Base-by-base conservation (phyloP, 2,113 vertebrate genomes). In the Chloebia gouldiae region DNA sequence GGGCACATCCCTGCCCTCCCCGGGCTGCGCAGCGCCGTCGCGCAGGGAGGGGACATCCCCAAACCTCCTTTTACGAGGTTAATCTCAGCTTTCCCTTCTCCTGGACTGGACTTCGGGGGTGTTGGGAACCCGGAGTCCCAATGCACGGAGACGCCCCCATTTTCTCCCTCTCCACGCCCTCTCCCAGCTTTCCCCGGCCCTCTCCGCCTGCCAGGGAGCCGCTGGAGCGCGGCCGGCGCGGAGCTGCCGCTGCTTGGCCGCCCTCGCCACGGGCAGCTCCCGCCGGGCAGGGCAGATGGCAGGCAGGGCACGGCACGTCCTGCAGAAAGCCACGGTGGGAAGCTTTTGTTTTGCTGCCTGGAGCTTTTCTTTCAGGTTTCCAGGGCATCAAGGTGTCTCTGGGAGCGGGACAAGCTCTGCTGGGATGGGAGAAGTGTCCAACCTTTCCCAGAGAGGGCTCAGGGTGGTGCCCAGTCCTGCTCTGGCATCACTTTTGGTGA, bases 231-330 rank as follows among this genome's bases (percentile, higher is more conserved):
- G 94, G 63, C 75, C 2, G 19, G 51, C 0, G 0, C 1, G 0
- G 88, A 88, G 82, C 79, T 20, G 79, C 86, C 50, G 91, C 11
- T 3, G 0, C 87, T 42, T 20, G 80, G 76, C 69, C 28, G 17
- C 73, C 14, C 30, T 30, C 6, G 27, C 8, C 64, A 2, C 24
- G 13, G 17, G 78, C 88, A 57, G 45, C 84, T 54, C 10, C 42
- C 21, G n/a, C 56, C 3, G 16, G 57, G 40, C 73, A 2, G 24
- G 27, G 77, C 97, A 97, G 96, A 95, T 97, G 97, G 96, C 91
- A 96, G 71, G 91, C 94, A 91, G 96, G 95, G 51, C 68, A 42
- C 51, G 56, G 45, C 33, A 20, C 24, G 0, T 9, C 57, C 66
- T 3, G 2, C 45, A 42, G 47, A 84, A 89, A 90, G 33, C 56